Evolutionary conservation across 64 coral and sea anemone species (phyloP).

Genomic region (Dendronephthya gigantea): DNA sequence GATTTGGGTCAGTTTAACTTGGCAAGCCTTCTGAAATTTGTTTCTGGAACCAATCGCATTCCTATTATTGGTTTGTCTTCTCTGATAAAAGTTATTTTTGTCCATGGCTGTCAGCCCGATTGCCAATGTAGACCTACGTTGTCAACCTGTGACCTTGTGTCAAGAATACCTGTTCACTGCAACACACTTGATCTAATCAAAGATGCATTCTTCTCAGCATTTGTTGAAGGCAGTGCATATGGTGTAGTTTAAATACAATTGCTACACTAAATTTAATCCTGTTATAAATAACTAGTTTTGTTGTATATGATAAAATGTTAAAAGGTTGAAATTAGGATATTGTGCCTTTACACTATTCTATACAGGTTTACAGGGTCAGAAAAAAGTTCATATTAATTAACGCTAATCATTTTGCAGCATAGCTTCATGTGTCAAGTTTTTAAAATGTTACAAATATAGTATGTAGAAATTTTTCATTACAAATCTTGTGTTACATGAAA

Average conservation of each 20-base stretch:
- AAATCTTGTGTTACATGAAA: not conserved
- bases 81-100: not conserved
- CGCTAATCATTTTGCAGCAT: conserved; percentile 9
- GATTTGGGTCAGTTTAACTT: conserved; percentile 11
- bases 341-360: not conserved
- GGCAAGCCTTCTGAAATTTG: not conserved
- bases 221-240: conserved; percentile 12
- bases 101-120: not conserved
- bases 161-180: conserved; percentile 8
- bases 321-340: not conserved
- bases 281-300: not conserved
- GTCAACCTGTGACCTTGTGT: not conserved
- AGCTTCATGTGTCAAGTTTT: not conserved
- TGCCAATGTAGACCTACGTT: conserved; percentile 1
- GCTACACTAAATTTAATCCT: not conserved
- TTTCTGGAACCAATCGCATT: conserved; percentile 15
- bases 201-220: conserved; percentile 17
- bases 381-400: conserved; percentile 6
- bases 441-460: not conserved
- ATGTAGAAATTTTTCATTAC: not conserved
- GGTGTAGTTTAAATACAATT: conserved; percentile 4
- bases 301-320: not conserved
- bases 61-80: not conserved
- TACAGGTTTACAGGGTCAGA: not conserved
- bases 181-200: conserved; percentile 7